Evolutionary conservation across 2,888 invertebrate species (phyloP).

Genomic region (Metellina segmentata): DNA sequence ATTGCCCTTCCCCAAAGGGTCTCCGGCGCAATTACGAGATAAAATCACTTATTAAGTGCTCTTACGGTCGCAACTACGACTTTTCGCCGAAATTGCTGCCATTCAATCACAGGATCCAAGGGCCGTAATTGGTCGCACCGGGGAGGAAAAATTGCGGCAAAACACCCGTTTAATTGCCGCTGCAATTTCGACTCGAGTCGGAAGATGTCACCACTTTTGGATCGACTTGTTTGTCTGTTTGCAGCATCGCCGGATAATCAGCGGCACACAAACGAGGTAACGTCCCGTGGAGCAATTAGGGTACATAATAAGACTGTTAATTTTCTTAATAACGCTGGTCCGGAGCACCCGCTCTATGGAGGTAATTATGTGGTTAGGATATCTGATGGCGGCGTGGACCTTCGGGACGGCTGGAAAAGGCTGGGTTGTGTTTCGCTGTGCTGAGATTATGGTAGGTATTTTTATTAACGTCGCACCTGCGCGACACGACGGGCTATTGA

Average conservation of each 20-base stretch:
- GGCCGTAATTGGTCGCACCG: neutral
- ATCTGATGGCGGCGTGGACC: neutral
- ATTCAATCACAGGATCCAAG: constrained; percentile 24
- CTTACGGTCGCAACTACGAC: constrained; percentile 5
- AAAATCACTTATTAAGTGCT: constrained; percentile 64
- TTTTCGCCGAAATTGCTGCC: constrained; percentile 31
- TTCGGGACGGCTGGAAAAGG: no score
- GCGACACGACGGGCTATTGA: no score
- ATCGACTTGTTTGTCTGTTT: no score
- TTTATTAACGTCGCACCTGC: no score
- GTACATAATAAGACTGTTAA: constrained; percentile 37
- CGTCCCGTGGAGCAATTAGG: neutral
- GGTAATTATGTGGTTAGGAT: constrained; percentile 9
- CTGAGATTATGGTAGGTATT: no score
- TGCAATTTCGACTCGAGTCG: neutral
- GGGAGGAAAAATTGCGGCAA: constrained; percentile 37
- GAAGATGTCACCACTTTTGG: constrained; percentile 28
- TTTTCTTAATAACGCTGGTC: constrained; percentile 12
- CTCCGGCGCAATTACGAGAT: constrained; percentile 62
- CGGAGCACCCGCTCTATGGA: neutral
- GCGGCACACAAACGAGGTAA: no score
- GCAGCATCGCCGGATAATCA: no score
- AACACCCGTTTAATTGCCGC: constrained; percentile 55
- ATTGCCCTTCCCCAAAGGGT: neutral
- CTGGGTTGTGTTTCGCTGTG: no score